Evolutionary conservation across 1,140 invertebrate genomes (phyloP).

Genomic region (Akabosia matsudoensis): DNA sequence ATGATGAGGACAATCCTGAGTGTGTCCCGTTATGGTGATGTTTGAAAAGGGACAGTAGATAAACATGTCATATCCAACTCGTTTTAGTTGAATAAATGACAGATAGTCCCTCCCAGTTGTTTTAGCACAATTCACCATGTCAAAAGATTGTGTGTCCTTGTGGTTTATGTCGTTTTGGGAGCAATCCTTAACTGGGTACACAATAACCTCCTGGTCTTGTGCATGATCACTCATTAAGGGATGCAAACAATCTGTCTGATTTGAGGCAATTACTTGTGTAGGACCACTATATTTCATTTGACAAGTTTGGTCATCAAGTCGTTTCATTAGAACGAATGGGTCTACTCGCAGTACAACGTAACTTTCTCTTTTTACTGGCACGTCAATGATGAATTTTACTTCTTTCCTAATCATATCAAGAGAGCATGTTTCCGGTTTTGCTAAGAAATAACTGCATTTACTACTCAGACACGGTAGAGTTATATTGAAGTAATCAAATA

Average conservation of each 20-base stretch:
- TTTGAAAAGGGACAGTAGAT: neutral
- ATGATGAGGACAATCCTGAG: neutral
- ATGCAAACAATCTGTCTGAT: neutral
- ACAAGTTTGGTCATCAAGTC: neutral
- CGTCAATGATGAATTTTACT: neutral
- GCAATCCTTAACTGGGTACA: neutral
- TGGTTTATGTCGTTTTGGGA: neutral
- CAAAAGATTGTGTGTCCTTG: neutral
- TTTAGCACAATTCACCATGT: neutral
- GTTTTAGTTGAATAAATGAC: constrained; percentile 12
- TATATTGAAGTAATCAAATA: neutral
- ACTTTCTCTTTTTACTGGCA: neutral
- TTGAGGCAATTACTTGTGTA: neutral
- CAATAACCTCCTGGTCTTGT: neutral
- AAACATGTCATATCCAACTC: neutral
- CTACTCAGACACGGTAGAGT: neutral
- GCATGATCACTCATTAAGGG: neutral
- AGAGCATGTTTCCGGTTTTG: neutral
- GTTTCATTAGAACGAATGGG: neutral
- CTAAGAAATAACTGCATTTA: neutral
- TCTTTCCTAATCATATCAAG: neutral
- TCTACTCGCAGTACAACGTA: neutral
- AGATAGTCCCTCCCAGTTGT: neutral
- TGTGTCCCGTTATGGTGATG: neutral
- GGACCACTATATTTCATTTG: neutral